These are phyloP conservation scores for Chamaetylas fuelleborni DNA, from an alignment of 2,113 vertebrate genomes.

Conservation along the genomic window DNA sequence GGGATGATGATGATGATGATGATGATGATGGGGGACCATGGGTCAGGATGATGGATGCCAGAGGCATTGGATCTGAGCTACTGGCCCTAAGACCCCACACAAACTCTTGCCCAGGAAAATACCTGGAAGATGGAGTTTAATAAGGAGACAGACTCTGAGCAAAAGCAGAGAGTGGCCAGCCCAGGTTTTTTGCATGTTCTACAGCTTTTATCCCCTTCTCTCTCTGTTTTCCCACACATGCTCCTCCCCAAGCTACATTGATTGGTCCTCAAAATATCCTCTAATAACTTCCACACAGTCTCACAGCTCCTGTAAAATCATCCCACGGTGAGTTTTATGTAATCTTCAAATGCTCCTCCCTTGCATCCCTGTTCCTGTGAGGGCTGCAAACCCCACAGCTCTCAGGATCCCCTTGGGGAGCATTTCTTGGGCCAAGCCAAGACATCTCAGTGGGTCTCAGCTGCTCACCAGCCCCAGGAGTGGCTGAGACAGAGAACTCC, in stretches of 20 bases:
- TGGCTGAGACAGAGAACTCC: not conserved
- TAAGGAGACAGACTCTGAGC: not conserved
- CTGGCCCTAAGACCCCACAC: not conserved
- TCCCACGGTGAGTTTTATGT: not conserved
- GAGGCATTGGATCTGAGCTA: not conserved
- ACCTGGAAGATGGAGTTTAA: not conserved
- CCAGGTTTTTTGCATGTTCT: fast-evolving
- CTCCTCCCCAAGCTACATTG: not conserved
- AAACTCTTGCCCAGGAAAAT: not conserved
- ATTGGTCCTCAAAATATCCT: not conserved
- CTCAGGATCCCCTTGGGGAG: not conserved
- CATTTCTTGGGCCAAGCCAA: not conserved
- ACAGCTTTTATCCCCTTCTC: not conserved
- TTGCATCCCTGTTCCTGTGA: not conserved
- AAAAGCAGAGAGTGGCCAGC: fast-evolving
- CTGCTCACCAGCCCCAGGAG: not conserved
- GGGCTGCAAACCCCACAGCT: not conserved
- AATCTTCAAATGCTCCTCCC: not conserved
- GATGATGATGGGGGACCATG: no score
- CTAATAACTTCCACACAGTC: not conserved
- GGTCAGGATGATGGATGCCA: not conserved
- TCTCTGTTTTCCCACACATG: not conserved
- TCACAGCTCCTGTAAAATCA: not conserved
- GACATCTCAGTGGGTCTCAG: not conserved
- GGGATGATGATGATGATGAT: not conserved